Percentiles rank a stretch among this genome's conserved stretches.
Evolutionary conservation across 1,140 invertebrate genomes (phyloP).

Genomic region (Trissolcus basalis): DNA sequence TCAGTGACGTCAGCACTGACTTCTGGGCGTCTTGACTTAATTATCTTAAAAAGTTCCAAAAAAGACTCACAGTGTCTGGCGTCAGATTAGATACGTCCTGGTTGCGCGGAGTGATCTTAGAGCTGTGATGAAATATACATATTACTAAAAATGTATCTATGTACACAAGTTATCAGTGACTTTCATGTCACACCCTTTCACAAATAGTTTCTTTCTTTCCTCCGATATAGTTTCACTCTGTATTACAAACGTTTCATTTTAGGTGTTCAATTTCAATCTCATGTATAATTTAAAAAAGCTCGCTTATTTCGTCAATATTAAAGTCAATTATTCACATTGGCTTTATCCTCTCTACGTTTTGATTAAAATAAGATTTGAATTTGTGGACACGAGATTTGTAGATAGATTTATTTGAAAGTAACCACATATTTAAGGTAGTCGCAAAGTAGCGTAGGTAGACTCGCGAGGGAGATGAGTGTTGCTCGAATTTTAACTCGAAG

Average conservation of each 20-base stretch:
- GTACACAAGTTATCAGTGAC: slow-evolving; percentile 28
- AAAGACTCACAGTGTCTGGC: not conserved
- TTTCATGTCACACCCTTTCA: slow-evolving; percentile 27
- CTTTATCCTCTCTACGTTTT: no score
- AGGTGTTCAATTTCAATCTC: no score
- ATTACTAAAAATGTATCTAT: slow-evolving; percentile 58
- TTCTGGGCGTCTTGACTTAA: not conserved
- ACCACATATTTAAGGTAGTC: slow-evolving; percentile 40
- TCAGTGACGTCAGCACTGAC: slow-evolving; percentile 17
- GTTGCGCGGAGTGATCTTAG: slow-evolving; percentile 57
- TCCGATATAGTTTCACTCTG: slow-evolving; percentile 23
- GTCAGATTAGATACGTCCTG: slow-evolving; percentile 30
- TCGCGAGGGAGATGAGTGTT: slow-evolving; percentile 7
- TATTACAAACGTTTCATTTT: slow-evolving; percentile 2
- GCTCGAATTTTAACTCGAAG: slow-evolving; percentile 29
- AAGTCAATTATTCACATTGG: no score
- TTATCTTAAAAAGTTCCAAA: not conserved
- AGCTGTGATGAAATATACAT: slow-evolving; percentile 62
- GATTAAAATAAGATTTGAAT: slow-evolving; percentile 9
- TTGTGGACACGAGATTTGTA: slow-evolving; percentile 23
- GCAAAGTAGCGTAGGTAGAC: slow-evolving; percentile 2
- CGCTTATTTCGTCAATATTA: no score
- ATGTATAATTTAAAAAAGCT: no score
- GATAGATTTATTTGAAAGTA: slow-evolving; percentile 35
- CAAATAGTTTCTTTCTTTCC: no score